Base-by-base conservation (phyloP, 2,113 vertebrate genomes). In the Brachyhypopomus gauderio region DNA sequence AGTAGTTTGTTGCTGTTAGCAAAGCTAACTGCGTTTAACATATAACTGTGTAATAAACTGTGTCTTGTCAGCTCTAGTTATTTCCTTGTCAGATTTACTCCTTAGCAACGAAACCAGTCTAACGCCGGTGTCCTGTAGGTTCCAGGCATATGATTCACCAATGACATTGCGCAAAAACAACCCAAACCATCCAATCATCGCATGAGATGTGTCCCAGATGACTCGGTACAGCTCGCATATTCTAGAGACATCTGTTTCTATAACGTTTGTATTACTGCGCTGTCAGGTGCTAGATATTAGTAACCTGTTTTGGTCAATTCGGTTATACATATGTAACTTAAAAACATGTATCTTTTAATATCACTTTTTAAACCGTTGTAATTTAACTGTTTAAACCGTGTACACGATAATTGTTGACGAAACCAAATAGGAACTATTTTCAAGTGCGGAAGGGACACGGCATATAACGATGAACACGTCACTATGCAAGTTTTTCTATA, bases 151-250 rank as follows among this genome's bases (percentile, higher is more conserved):
- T 77, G 77, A 67, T 63, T 63, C 20, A 73, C 86, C 85, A 88
- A 85, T 86, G 25, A 22, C 19, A 71, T 74, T 1, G 41, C 78
- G 87, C 83, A 92, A 86, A 92, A 93, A 92, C 89, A 92, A 87
- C 25, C 0, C 6, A 12, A 52, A 17, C 55, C 27, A 41, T 11
- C 93, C 92, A 93, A 94, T 92, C 90, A 88, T 38, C 81, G 7
- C 25, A 48, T 16, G n/a, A 45, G 30, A 56, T 17, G 83, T 83
- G 36, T 52, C 30, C 38, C 73, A 77, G 36, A 76, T 83, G 41
- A 87, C 84, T 72, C 71, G 27, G 80, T 45, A 19, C 25, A 89
- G 91, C 91, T 71, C 30, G 90, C 27, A 90, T 58, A 73, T 93
- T 94, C 91, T 86, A 1, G 86, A 86, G 2, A 14, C 17, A 20